Percentiles rank a stretch among this genome's conserved stretches.
Evolutionary conservation across 2,888 invertebrate genomes (phyloP).

Genomic region (Subacronicta megacephala): DNA sequence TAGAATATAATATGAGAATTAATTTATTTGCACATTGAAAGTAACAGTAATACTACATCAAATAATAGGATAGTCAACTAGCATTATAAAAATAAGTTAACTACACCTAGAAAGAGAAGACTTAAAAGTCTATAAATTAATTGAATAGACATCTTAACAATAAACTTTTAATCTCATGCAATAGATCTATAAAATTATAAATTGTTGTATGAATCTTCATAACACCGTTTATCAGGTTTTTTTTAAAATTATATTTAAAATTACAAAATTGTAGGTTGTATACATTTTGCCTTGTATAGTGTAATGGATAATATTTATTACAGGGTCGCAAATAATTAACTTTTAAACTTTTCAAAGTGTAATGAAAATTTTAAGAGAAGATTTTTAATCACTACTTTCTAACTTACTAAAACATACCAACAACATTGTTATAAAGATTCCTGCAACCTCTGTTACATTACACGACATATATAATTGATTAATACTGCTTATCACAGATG

Average conservation of each 20-base stretch:
- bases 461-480: slow-evolving; percentile 64
- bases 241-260: no score
- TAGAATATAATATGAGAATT: slow-evolving; percentile 11
- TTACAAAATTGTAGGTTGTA: no score
- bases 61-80: slow-evolving; percentile 43
- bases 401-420: neutral
- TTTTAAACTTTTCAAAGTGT: no score
- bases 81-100: slow-evolving; percentile 39
- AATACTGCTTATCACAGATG: slow-evolving; percentile 79
- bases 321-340: no score
- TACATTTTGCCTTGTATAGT: no score
- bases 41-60: slow-evolving; percentile 29
- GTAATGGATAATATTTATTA: no score
- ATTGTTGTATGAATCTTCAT: slow-evolving; percentile 28
- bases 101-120: slow-evolving; percentile 43
- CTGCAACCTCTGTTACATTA: slow-evolving; percentile 41
- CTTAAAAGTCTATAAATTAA: slow-evolving; percentile 26
- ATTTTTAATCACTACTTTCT: no score
- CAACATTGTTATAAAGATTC: slow-evolving; percentile 29
- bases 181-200: slow-evolving; percentile 31
- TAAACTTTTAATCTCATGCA: slow-evolving; percentile 33
- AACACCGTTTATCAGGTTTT: no score
- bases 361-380: no score
- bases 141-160: slow-evolving; percentile 15
- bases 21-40: slow-evolving; percentile 29